Conservation (phyloP, 2,797 vertebrate species). For the Rhabdophis nuchalis region DNA sequence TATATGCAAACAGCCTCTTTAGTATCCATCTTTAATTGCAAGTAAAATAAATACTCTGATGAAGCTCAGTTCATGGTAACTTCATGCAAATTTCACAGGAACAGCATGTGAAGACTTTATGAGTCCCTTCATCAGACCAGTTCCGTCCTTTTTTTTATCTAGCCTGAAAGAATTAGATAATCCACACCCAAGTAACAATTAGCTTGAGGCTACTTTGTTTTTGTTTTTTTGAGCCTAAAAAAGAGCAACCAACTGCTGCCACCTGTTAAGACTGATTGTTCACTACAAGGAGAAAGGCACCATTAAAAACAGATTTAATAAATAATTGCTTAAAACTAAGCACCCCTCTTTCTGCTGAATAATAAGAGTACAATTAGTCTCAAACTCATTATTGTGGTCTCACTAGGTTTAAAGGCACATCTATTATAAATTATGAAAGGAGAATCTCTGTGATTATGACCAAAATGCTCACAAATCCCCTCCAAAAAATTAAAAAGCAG, state of each 20-base stretch:
- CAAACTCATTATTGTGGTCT: slow-evolving; percentile 30
- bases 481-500: slow-evolving; percentile 18
- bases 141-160: background rate
- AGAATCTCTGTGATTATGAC: slow-evolving; percentile 28
- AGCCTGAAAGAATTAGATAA: background rate
- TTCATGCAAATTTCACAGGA: background rate
- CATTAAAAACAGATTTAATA: slow-evolving; percentile 23
- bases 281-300: slow-evolving; percentile 13
- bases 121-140: background rate
- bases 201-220: background rate
- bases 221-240: background rate
- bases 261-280: background rate
- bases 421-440: slow-evolving; percentile 9
- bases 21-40: background rate
- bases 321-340: slow-evolving; percentile 9
- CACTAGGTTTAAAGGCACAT: slow-evolving; percentile 27
- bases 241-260: background rate
- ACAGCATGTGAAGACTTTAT: background rate
- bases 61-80: background rate
- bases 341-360: background rate
- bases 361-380: background rate
- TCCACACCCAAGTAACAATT: background rate
- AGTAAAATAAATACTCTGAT: background rate
- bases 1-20: background rate
- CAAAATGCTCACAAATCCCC: slow-evolving; percentile 13